Evolutionary conservation across 2,113 vertebrate genomes (phyloP).

Genomic region (Artemisiospiza belli): DNA sequence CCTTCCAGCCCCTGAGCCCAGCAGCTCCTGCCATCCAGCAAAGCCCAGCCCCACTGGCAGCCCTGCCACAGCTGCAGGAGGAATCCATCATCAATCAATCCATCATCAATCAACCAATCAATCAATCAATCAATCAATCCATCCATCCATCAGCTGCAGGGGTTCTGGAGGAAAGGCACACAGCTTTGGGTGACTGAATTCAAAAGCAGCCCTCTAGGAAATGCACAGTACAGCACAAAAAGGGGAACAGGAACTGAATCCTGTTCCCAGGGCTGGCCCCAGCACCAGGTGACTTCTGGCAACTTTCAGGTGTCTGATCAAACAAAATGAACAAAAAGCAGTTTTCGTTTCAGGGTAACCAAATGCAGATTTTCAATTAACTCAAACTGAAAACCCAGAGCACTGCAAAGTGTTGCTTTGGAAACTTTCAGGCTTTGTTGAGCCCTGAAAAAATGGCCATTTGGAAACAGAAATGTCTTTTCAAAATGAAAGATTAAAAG

Average conservation of each 20-base stretch:
- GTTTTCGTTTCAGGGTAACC: not conserved
- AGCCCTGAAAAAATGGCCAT: not conserved
- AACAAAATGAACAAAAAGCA: not conserved
- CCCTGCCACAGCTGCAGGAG: not conserved
- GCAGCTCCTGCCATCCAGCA: not conserved
- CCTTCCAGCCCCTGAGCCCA: no score
- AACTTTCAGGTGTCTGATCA: not conserved
- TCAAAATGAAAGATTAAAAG: not conserved
- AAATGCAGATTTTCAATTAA: not conserved
- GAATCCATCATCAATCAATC: not conserved
- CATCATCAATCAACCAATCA: no score
- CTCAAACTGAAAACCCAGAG: not conserved
- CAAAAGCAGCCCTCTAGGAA: not conserved
- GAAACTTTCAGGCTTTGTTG: not conserved
- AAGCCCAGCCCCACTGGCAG: not conserved
- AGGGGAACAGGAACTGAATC: not conserved
- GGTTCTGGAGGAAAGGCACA: not conserved
- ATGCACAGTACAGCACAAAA: not conserved
- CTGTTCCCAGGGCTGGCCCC: not conserved
- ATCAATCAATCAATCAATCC: no score
- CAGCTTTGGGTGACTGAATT: not conserved
- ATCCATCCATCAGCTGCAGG: not conserved
- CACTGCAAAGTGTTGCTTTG: not conserved
- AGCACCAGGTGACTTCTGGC: not conserved
- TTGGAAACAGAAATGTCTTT: not conserved